Conservation (phyloP, 1,140 invertebrate species). For the Danaus melanippus region DNA sequence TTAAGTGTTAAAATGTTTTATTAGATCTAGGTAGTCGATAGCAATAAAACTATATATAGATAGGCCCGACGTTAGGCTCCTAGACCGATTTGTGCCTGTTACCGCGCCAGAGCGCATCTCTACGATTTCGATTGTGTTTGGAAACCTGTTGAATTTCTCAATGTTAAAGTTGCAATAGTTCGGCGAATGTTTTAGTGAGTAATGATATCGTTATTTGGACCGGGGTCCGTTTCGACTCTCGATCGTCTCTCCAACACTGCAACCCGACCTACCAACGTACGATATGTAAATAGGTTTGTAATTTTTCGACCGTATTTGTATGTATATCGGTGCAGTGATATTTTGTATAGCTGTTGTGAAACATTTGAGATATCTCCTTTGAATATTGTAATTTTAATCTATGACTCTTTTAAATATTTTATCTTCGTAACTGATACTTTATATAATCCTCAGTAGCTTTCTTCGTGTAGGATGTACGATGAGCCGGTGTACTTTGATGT, state of each 20-base stretch:
- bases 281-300: conserved; percentile 57
- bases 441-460: conserved; percentile 38
- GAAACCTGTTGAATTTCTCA: conserved; percentile 22
- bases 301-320: conserved; percentile 39
- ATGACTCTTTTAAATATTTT: conserved; percentile 39
- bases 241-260: conserved; percentile 33
- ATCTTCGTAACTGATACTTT: conserved; percentile 22
- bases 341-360: conserved; percentile 55
- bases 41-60: conserved; percentile 42
- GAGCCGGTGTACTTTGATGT: conserved; percentile 29
- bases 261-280: conserved; percentile 33
- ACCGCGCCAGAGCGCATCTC: conserved; percentile 21
- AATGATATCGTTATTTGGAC: background rate
- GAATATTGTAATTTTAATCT: conserved; percentile 43
- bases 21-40: conserved; percentile 53
- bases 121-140: conserved; percentile 21
- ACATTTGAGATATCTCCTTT: conserved; percentile 29
- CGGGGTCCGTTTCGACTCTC: conserved; percentile 14
- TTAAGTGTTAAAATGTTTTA: conserved; percentile 47
- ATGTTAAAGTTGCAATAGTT: conserved; percentile 23
- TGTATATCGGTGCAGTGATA: conserved; percentile 62
- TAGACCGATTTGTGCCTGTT: conserved; percentile 47
- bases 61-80: conserved; percentile 38
- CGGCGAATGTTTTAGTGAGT: conserved; percentile 21
- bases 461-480: conserved; percentile 37